Evolutionary conservation across 2,113 vertebrate genomes (phyloP).

Genomic region (Callorhinus ursinus): DNA sequence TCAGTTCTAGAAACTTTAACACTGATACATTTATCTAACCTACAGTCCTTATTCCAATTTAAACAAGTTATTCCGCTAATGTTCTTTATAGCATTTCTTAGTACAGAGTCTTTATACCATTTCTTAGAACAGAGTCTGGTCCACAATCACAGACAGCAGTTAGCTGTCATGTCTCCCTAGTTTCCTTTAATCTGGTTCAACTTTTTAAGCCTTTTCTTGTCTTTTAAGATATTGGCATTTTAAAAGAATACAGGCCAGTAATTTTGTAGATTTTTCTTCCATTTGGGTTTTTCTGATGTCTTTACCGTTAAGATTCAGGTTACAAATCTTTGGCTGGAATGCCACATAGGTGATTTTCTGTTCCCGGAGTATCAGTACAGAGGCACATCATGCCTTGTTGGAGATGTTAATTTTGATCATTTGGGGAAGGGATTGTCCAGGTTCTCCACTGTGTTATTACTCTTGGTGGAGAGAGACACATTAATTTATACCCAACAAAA

Average conservation of each 20-base stretch:
- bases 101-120: not conserved
- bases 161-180: not conserved
- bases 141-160: not conserved
- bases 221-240: not conserved
- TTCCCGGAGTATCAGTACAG: not conserved
- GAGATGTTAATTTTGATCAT: not conserved
- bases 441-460: not conserved
- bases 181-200: not conserved
- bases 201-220: not conserved
- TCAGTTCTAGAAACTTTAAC: not conserved
- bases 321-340: not conserved
- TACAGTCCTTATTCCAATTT: not conserved
- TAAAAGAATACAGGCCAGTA: not conserved
- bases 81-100: not conserved
- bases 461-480: not conserved
- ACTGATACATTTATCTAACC: not conserved
- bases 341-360: not conserved
- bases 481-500: not conserved
- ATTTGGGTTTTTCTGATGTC: not conserved
- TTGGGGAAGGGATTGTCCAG: not conserved
- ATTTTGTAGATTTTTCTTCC: not conserved
- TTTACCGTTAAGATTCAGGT: not conserved
- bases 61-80: not conserved
- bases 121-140: not conserved
- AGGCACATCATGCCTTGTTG: not conserved